Evolutionary conservation across 2,113 vertebrate species (phyloP).

Genomic region (Raja brachyura): DNA sequence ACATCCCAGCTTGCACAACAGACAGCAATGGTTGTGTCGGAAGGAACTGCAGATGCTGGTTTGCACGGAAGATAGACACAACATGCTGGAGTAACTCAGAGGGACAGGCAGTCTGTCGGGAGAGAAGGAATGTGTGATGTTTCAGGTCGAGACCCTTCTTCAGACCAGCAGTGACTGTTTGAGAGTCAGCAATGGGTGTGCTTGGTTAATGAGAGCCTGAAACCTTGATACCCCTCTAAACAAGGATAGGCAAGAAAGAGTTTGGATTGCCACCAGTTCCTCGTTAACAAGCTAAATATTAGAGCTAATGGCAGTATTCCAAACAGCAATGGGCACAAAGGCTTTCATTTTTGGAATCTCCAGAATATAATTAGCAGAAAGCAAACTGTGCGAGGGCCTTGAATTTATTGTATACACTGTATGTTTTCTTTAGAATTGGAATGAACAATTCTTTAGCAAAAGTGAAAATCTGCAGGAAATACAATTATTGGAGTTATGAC

Average conservation of each 20-base stretch:
- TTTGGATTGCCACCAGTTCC: background rate
- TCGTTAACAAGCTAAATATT: background rate
- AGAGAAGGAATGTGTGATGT: too few relatives aligned
- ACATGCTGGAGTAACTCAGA: too few relatives aligned
- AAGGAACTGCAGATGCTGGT: too few relatives aligned
- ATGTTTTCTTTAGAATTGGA: background rate
- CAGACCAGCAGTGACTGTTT: too few relatives aligned
- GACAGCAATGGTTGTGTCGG: too few relatives aligned
- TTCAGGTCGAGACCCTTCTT: too few relatives aligned
- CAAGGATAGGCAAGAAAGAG: background rate
- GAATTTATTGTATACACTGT: background rate
- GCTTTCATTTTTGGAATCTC: background rate
- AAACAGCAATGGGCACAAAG: background rate
- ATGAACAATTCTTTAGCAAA: background rate
- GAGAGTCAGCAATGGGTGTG: background rate
- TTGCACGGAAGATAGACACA: too few relatives aligned
- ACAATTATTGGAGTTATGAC: background rate
- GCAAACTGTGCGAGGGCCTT: too few relatives aligned
- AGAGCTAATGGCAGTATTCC: background rate
- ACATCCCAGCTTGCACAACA: background rate
- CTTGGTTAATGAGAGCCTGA: background rate
- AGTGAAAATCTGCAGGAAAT: background rate
- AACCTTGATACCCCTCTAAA: background rate
- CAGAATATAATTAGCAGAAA: background rate
- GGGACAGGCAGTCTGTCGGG: too few relatives aligned